Base-by-base conservation (phyloP, 1,140 invertebrate species). In the Sitophilus oryzae region DNA sequence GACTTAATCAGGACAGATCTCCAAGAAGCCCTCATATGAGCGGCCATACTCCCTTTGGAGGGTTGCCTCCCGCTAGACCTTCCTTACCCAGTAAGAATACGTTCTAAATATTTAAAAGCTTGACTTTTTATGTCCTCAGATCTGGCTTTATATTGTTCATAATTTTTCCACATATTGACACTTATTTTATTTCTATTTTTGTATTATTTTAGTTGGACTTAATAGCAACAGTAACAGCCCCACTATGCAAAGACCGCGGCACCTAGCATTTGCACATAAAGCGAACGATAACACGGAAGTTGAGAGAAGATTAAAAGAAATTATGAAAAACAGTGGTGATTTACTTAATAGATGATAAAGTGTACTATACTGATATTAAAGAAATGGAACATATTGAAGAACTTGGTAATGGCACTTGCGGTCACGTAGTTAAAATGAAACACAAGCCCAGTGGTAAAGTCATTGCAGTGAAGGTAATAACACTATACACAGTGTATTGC, bases 401-500 rank as follows among this genome's bases (percentile, higher is more conserved):
- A 71, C 76, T 98, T 38, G 96, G 95, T 51, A 91, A 90, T 73
- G 96, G 95, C 3, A 96, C 93, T 5, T 97, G 92, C 73, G 94
- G 94, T n/a, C 91, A 96, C 75, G 95, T 98, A 6, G 89, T 95
- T 1, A 94, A 95, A 76, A 97, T 98, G 95, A 75, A 82, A 57
- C 94, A 98, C 73, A 88, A 84, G 71, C 83, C 84, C 8, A 93
- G 89, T 59, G 79, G 82, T 18, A 83, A 84, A 64, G 80, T 91
- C 22, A 93, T 98, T 68, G 95, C 95, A 57, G 95, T 98, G 0
- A 98, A 98, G 78, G 88, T 92, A 76, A n/a, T n/a, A n/a, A n/a
- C n/a, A n/a, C n/a, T n/a, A n/a, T n/a, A n/a, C n/a, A n/a, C n/a
- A n/a, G n/a, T n/a, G n/a, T n/a, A n/a, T n/a, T n/a, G n/a, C n/a